Conservation (phyloP, 2,113 vertebrate species). For the Pangasianodon hypophthalmus region DNA sequence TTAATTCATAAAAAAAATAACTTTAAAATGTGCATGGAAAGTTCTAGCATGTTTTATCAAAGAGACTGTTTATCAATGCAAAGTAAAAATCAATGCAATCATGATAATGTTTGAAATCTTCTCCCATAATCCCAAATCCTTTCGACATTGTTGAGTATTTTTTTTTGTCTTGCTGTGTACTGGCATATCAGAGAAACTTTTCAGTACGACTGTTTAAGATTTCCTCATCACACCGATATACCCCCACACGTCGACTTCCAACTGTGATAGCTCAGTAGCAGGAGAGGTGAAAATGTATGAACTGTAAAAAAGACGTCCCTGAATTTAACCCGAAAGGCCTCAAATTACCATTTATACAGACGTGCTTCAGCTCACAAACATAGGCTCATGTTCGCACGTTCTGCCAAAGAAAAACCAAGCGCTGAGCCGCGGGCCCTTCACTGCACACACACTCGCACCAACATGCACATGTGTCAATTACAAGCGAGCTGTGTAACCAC, state of each 20-base stretch:
- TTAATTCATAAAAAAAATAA: background rate
- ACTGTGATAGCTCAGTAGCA: background rate
- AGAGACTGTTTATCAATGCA: background rate
- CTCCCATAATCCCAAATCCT: background rate
- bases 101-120: background rate
- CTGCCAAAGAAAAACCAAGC: constrained; percentile 1
- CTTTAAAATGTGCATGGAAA: background rate
- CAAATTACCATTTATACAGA: background rate
- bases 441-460: constrained; percentile 17
- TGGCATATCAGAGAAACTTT: too few relatives aligned
- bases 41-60: background rate
- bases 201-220: background rate
- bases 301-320: background rate
- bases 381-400: constrained; percentile 11
- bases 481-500: constrained; percentile 29
- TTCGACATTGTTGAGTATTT: background rate
- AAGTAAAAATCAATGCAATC: background rate
- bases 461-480: constrained; percentile 4
- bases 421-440: background rate
- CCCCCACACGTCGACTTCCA: background rate
- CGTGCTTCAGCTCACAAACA: background rate
- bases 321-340: background rate
- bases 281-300: background rate
- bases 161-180: background rate
- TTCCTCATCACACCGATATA: background rate